phyloP scores from a whole-genome alignment of 2,888 invertebrate genomes.

The Epinotia ramella region DNA sequence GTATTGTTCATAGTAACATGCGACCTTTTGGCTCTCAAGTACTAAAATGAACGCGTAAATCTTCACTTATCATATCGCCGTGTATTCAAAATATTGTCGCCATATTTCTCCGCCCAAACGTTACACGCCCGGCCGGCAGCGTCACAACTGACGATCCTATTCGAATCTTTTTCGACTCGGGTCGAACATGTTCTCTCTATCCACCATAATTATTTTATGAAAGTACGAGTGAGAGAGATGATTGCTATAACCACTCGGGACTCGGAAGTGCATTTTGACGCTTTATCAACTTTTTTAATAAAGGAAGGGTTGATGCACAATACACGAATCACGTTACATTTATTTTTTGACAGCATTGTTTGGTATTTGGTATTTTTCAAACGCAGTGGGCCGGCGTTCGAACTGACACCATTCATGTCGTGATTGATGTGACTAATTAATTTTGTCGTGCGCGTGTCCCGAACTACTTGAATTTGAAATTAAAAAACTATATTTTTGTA shows the following conservation, averaged over 20 bases:
- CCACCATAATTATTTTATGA: neutral
- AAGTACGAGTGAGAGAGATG: slow-evolving; percentile 25
- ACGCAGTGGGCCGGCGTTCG: slow-evolving; percentile 72
- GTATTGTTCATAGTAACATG: neutral
- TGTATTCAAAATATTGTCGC: slow-evolving; percentile 76
- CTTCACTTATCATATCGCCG: slow-evolving; percentile 56
- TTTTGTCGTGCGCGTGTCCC: slow-evolving; percentile 73
- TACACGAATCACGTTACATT: slow-evolving; percentile 78
- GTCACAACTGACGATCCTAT: slow-evolving; percentile 58
- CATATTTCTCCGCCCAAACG: slow-evolving; percentile 69
- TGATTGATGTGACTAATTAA: slow-evolving; percentile 85
- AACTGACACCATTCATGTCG: slow-evolving; percentile 73
- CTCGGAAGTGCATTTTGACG: slow-evolving; percentile 51
- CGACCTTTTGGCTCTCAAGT: neutral
- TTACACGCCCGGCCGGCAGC: slow-evolving; percentile 63
- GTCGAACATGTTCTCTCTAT: slow-evolving; percentile 1
- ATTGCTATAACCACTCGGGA: neutral
- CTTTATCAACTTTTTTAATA: slow-evolving; percentile 51
- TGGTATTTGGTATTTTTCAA: slow-evolving; percentile 66
- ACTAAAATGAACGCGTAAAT: slow-evolving; percentile 49
- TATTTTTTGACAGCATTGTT: slow-evolving; percentile 65
- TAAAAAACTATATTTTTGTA: slow-evolving; percentile 58
- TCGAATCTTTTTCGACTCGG: slow-evolving; percentile 14
- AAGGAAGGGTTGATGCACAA: slow-evolving; percentile 76
- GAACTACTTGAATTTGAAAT: slow-evolving; percentile 74